phyloP scores from a whole-genome alignment of 2,888 invertebrate species.

The Apomyelois bistriatella region DNA sequence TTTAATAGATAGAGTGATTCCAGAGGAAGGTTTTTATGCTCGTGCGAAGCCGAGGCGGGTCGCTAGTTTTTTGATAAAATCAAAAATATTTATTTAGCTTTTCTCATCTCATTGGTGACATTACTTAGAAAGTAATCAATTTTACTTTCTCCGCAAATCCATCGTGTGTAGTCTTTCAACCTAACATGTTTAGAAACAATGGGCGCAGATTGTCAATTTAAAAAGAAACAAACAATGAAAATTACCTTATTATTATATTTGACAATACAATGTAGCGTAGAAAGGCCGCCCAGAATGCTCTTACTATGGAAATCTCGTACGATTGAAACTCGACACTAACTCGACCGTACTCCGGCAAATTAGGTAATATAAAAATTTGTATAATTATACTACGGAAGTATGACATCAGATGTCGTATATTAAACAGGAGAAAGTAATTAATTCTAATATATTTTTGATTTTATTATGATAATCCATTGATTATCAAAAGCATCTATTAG shows the following conservation, averaged over 20 bases:
- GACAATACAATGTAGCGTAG: constrained; percentile 11
- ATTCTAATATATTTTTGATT: constrained; percentile 13
- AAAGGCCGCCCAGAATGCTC: neutral
- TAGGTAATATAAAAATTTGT: constrained; percentile 20
- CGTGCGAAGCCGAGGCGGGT: too few relatives aligned
- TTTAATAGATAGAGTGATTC: too few relatives aligned
- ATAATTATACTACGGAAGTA: constrained; percentile 25
- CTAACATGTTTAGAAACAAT: constrained; percentile 4
- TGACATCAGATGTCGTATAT: constrained; percentile 10
- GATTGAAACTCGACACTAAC: neutral
- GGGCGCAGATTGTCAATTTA: constrained; percentile 4
- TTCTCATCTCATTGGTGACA: neutral
- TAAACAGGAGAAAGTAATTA: constrained; percentile 31
- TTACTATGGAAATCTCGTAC: neutral
- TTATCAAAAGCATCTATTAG: too few relatives aligned
- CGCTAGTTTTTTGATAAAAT: too few relatives aligned
- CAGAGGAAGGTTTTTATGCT: too few relatives aligned
- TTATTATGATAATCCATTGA: too few relatives aligned
- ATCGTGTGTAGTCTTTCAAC: neutral
- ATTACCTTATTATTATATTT: constrained; percentile 13
- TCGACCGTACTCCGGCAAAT: neutral
- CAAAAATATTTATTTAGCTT: neutral
- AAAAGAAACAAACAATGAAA: constrained; percentile 10
- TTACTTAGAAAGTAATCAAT: neutral
- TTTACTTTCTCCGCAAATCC: constrained; percentile 8